Evolutionary conservation across 2,888 invertebrate species (phyloP), one percentile per base, ranked within the genome.

Genomic region (Cetonia aurata): DNA sequence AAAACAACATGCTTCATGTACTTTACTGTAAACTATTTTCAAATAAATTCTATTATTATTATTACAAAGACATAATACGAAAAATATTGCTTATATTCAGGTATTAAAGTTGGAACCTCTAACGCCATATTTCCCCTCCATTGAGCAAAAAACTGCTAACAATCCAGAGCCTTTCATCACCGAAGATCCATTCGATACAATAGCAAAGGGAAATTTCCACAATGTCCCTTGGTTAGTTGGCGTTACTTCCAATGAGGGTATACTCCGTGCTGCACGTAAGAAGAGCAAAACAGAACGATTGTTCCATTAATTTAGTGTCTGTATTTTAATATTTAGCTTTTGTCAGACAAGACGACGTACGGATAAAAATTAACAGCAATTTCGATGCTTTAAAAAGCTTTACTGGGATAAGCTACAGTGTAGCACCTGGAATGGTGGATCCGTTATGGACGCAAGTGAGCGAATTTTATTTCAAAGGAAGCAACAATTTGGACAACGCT

Each of bases 181-280:
- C 0, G 81, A 80, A 67, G 79, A 85, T 67, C 88, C 88, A 0
- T 62, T 79, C 10, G 76, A 83, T 12, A 76, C 86, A 41, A 76
- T 88, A 19, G 75, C 77, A 56, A 74, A 76, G 48, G 86, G 86
- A 10, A 79, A 80, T 42, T 86, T 86, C 62, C 77, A 78, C 10
- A 80, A 83, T 15, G 82, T 88, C 1, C 88, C 88, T 0, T 86
- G 85, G 83, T 83, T 89, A 74, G 78, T 85, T 9, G 87, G 88
- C 3, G 79, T 83, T 0, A 85, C 85, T 1, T 81, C 85, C 0
- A 79, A 84, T 3, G 88, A 89, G 77, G 88, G 88, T 17, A 84
- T 86, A 1, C 82, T 89, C 12, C 83, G 86, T 66, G 85, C 85
- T 13, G 80, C 80, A 69, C 77, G 85, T 85, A 80, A 79, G 79